Conservation (phyloP, 2,888 invertebrate species). For the Archaeoteleia sp. region DNA sequence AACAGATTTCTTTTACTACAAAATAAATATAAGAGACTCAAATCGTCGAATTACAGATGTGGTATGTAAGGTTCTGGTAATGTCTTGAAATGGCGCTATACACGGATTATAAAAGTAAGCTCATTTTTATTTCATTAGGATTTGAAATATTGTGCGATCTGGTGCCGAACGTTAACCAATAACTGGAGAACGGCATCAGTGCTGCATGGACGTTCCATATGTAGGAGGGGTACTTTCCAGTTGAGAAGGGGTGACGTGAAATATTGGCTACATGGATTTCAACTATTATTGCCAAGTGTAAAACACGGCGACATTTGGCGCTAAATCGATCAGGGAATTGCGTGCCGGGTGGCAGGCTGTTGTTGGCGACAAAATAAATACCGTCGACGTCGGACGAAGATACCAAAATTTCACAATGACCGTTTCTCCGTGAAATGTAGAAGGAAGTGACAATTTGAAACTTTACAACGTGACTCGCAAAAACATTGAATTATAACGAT, state of each 20-base stretch:
- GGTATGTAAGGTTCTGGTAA: neutral
- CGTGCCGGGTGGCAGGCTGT: conserved; percentile 55
- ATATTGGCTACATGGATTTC: conserved; percentile 75
- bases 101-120: conserved; percentile 7
- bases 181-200: conserved; percentile 51
- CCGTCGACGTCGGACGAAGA: conserved; percentile 6
- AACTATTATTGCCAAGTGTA: conserved; percentile 75
- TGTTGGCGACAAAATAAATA: conserved; percentile 60
- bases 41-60: neutral
- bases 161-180: conserved; percentile 57
- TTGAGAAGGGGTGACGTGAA: conserved; percentile 69
- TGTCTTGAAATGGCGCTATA: neutral
- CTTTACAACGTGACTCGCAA: too few relatives aligned
- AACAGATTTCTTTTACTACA: too few relatives aligned
- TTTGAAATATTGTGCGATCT: conserved; percentile 47
- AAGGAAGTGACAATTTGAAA: too few relatives aligned
- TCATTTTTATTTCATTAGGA: conserved; percentile 46
- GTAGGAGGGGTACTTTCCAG: conserved; percentile 42
- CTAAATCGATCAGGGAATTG: conserved; percentile 71
- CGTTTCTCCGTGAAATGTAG: neutral
- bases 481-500: too few relatives aligned
- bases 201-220: conserved; percentile 53
- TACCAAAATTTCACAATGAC: conserved; percentile 25
- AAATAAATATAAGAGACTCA: too few relatives aligned
- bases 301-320: conserved; percentile 75